phyloP scores from a whole-genome alignment of 1,140 invertebrate species.

The Danaus melanippus region DNA sequence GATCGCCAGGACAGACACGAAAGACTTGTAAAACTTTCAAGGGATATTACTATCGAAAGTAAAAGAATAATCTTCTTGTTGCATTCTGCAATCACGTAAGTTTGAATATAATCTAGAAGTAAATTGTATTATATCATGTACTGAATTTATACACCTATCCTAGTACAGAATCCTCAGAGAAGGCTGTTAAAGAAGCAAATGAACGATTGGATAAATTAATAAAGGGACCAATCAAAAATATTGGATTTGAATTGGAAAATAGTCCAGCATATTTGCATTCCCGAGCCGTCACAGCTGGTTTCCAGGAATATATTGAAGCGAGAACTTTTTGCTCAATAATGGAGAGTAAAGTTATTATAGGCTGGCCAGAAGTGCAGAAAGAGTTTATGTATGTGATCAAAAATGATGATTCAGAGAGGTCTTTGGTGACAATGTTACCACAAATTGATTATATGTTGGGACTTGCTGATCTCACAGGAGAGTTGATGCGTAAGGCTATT shows the following conservation, averaged over 20 bases:
- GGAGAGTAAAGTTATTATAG: slow-evolving; percentile 43
- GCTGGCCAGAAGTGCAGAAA: slow-evolving; percentile 46
- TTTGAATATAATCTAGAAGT: slow-evolving; percentile 9
- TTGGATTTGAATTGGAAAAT: slow-evolving; percentile 81
- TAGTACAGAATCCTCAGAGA: slow-evolving; percentile 73
- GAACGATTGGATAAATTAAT: slow-evolving; percentile 75
- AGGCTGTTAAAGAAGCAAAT: slow-evolving; percentile 78
- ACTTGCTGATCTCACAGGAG: slow-evolving; percentile 89
- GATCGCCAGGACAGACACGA: slow-evolving; percentile 89
- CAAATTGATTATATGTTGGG: slow-evolving; percentile 86
- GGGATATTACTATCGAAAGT: slow-evolving; percentile 94
- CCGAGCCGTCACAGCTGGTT: slow-evolving; percentile 81
- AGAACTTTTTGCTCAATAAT: slow-evolving; percentile 68
- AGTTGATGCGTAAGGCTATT: slow-evolving; percentile 91
- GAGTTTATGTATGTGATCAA: slow-evolving; percentile 37
- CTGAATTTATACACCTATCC: slow-evolving; percentile 6
- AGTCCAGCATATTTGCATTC: slow-evolving; percentile 83
- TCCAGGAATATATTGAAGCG: slow-evolving; percentile 93
- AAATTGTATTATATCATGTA: slow-evolving; percentile 6
- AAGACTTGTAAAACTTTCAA: slow-evolving; percentile 84
- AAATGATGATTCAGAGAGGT: slow-evolving; percentile 28
- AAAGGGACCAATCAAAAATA: slow-evolving; percentile 75
- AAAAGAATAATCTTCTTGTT: slow-evolving; percentile 92
- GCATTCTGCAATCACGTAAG: slow-evolving; percentile 77
- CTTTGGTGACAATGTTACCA: slow-evolving; percentile 62